phyloP scores from a whole-genome alignment of 2,113 vertebrate genomes.

The Varanus salvator region DNA sequence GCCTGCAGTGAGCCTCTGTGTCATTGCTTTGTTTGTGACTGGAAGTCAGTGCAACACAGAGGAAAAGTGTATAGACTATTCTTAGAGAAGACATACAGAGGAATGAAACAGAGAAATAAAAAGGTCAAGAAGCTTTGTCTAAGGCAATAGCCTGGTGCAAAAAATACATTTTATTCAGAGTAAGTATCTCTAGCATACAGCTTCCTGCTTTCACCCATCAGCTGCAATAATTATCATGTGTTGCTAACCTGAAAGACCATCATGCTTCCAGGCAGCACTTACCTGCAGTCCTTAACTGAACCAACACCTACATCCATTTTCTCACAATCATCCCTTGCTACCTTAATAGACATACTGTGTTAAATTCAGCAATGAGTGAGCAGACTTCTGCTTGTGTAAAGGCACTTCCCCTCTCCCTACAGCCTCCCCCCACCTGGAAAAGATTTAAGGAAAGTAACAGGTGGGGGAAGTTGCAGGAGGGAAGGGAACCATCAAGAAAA shows the following conservation, averaged over 20 bases:
- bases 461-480: no score
- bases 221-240: not conserved
- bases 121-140: not conserved
- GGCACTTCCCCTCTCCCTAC: no score
- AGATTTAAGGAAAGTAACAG: no score
- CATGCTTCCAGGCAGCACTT: not conserved
- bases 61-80: not conserved
- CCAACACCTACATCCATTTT: not conserved
- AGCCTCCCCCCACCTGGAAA: no score
- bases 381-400: no score
- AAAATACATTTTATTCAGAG: not conserved
- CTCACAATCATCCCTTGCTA: not conserved
- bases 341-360: not conserved
- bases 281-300: not conserved
- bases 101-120: slow-evolving; percentile 13
- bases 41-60: not conserved
- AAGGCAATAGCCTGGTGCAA: not conserved
- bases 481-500: not conserved
- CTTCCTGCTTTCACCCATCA: not conserved
- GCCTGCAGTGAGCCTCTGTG: not conserved
- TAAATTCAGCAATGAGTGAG: no score
- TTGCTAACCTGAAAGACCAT: not conserved
- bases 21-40: not conserved
- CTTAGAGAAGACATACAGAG: not conserved
- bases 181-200: not conserved